These are phyloP conservation scores for Molossus molossus DNA, from an alignment of 2,797 vertebrate species.

Conservation along the genomic window DNA sequence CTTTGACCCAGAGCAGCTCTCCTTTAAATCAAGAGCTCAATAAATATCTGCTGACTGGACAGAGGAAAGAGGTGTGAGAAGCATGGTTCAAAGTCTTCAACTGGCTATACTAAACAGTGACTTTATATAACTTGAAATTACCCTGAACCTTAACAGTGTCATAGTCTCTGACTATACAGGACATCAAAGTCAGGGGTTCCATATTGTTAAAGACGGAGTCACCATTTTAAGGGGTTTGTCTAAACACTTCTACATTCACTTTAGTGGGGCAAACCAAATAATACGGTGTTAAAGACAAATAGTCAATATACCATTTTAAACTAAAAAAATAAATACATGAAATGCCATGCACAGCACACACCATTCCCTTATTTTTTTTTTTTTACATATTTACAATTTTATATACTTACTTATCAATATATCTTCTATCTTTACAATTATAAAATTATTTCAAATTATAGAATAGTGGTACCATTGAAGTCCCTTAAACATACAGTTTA, in stretches of 20 bases:
- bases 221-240: neutral
- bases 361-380: constrained; percentile 63
- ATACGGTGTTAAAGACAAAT: constrained; percentile 54
- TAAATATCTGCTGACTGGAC: neutral
- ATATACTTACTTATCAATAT: constrained; percentile 90
- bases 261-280: constrained; percentile 34
- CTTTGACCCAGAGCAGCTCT: neutral
- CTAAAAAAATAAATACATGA: constrained; percentile 63
- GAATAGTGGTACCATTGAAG: constrained; percentile 70
- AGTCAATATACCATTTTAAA: constrained; percentile 71
- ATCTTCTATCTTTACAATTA: constrained; percentile 88
- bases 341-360: constrained; percentile 84
- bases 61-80: neutral
- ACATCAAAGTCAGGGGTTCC: neutral
- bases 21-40: neutral
- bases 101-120: neutral
- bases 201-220: neutral
- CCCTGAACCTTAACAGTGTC: neutral
- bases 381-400: constrained; percentile 91
- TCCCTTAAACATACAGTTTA: constrained; percentile 66
- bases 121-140: neutral
- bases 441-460: constrained; percentile 81
- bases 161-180: neutral
- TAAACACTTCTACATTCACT: neutral
- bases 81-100: neutral